Evolutionary conservation across 1,140 invertebrate genomes (phyloP), one percentile per base, ranked within the genome.

Genomic region (Zaprionus taronus): DNA sequence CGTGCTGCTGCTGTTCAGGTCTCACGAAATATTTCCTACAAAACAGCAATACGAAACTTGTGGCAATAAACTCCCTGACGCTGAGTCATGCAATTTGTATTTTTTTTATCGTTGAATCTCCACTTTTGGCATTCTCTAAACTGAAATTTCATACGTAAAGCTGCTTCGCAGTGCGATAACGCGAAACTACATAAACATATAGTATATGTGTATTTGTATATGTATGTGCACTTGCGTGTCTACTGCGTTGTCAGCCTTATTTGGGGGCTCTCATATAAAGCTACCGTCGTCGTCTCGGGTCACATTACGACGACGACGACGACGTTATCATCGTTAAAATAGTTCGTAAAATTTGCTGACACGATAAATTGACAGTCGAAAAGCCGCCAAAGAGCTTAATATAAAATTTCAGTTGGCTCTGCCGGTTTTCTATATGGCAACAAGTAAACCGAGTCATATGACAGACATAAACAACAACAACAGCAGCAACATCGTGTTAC

Each of bases 331-430:
- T 64, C 60, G 57, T 17, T 20, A 51, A 31, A 47, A 22, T 31
- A 62, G 34, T 31, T 20, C 47, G 36, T 66, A 34, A 69, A 62
- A 68, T n/a, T 22, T 61, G 55, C 49, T 72, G 53, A 79, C 72
- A 65, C 67, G 64, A 49, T 36, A 72, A 85, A 85, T 47, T 36
- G 44, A 34, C 44, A 28, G 49, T 3, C 41, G 47, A 51, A 14
- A 51, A 51, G 26, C n/a, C n/a, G 24, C n/a, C 41, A 49, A 20
- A 69, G 76, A 84, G 73, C 78, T 69, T 66, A 38, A 74, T 61
- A 44, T 84, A 69, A 84, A 84, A 81, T 83, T 84, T 84, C 62
- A 84, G 81, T 31, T 60, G 22, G 28, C 17, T 61, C 34, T 58
- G 47, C 65, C 24, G 47, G 62, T 55, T 64, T 61, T 57, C 38